Conservation (phyloP, 1,140 invertebrate species). For the Campoletis sonorensis region DNA sequence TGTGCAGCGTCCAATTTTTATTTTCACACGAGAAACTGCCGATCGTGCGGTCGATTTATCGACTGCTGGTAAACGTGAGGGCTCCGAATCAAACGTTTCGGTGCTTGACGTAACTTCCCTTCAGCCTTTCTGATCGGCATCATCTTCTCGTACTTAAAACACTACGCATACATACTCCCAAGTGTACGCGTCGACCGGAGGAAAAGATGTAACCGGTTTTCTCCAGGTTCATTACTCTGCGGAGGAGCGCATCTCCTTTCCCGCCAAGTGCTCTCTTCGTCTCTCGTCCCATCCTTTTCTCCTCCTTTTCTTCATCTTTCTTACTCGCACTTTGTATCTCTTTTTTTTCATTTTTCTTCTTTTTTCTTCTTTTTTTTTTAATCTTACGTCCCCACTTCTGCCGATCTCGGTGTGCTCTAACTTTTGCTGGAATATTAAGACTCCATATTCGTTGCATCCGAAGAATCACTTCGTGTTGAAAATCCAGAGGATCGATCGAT, state of each 20-base stretch:
- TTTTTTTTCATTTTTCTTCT: too few relatives aligned
- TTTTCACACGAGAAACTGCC: neutral
- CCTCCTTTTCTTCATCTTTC: neutral
- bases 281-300: neutral
- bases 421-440: neutral
- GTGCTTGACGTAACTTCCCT: too few relatives aligned
- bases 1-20: neutral
- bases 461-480: neutral
- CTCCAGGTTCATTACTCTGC: slow-evolving; percentile 75
- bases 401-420: neutral
- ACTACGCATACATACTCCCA: slow-evolving; percentile 52
- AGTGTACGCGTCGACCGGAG: slow-evolving; percentile 47
- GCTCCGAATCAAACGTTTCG: neutral
- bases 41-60: neutral
- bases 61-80: neutral
- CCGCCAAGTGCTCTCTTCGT: slow-evolving; percentile 67
- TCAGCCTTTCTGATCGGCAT: too few relatives aligned
- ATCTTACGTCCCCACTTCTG: neutral
- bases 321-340: neutral
- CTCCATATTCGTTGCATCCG: neutral
- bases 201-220: slow-evolving; percentile 73
- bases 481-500: neutral
- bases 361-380: neutral
- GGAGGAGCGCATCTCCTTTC: slow-evolving; percentile 73
- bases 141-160: neutral